These are phyloP conservation scores for Paralvinella palmiformis DNA, from an alignment of 1,140 invertebrate species.

Conservation along the genomic window DNA sequence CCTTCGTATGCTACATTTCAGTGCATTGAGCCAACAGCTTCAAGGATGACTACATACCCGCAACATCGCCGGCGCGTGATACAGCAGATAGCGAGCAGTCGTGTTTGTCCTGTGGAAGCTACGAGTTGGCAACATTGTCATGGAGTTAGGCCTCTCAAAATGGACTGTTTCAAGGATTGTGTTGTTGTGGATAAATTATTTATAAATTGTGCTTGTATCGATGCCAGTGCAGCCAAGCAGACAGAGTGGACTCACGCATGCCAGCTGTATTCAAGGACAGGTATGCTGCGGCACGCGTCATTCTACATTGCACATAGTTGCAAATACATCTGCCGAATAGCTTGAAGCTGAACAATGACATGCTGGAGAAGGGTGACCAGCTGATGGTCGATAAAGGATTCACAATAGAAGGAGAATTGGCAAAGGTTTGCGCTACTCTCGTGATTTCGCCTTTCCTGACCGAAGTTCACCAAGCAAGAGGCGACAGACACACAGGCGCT, in stretches of 20 bases:
- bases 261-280: no score
- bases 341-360: not conserved
- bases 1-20: not conserved
- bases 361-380: not conserved
- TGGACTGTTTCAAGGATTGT: slow-evolving; percentile 20
- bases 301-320: slow-evolving; percentile 5
- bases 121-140: slow-evolving; percentile 14
- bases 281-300: not conserved
- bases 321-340: not conserved
- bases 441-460: slow-evolving; percentile 7
- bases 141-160: slow-evolving; percentile 19
- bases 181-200: slow-evolving; percentile 23
- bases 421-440: not conserved
- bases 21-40: slow-evolving; percentile 2
- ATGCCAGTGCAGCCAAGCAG: slow-evolving; percentile 16
- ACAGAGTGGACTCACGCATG: slow-evolving; percentile 22
- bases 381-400: slow-evolving; percentile 9
- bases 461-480: slow-evolving; percentile 1
- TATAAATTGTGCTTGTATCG: slow-evolving; percentile 17
- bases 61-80: no score
- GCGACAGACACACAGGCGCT: not conserved
- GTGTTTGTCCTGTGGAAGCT: slow-evolving; percentile 15
- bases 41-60: no score
- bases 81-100: no score
- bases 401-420: not conserved